A percentile compares a stretch with the other conserved stretches of the same genome.
These are phyloP conservation scores for Chloebia gouldiae DNA, from an alignment of 2,113 vertebrate genomes.

Conservation along the genomic window DNA sequence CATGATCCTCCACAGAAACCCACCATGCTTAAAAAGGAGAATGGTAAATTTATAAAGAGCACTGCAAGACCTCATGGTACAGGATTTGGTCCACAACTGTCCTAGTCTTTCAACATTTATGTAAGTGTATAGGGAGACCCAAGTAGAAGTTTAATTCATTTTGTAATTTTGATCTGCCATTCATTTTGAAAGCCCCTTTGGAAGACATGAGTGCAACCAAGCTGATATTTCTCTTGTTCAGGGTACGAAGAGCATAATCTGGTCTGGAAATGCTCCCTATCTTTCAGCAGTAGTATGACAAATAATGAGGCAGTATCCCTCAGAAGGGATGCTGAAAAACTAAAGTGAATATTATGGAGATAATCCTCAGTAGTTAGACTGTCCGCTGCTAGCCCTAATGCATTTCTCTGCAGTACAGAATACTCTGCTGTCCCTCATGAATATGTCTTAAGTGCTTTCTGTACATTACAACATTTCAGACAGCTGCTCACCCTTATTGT, in stretches of 20 bases:
- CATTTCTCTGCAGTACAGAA: not conserved
- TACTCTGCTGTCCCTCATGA: not conserved
- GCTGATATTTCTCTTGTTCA: not conserved
- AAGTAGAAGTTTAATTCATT: not conserved
- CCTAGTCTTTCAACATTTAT: not conserved
- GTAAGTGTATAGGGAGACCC: not conserved
- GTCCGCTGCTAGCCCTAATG: not conserved
- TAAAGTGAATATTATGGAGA: not conserved
- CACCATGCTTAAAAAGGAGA: not conserved
- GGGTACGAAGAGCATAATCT: not conserved
- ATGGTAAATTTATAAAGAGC: not conserved
- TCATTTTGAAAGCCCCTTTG: not conserved
- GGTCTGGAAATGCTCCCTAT: not conserved
- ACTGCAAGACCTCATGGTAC: not conserved
- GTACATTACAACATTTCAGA: not conserved
- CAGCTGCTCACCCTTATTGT: not conserved
- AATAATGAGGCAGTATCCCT: not conserved
- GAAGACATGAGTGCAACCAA: not conserved
- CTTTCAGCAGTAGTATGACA: not conserved
- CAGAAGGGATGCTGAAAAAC: not conserved
- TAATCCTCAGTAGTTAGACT: not conserved
- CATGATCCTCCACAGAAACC: not conserved
- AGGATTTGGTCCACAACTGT: not conserved
- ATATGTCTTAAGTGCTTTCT: not conserved
- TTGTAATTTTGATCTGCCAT: not conserved